phyloP scores from a whole-genome alignment of 2,113 vertebrate genomes.

The Labeo catla region DNA sequence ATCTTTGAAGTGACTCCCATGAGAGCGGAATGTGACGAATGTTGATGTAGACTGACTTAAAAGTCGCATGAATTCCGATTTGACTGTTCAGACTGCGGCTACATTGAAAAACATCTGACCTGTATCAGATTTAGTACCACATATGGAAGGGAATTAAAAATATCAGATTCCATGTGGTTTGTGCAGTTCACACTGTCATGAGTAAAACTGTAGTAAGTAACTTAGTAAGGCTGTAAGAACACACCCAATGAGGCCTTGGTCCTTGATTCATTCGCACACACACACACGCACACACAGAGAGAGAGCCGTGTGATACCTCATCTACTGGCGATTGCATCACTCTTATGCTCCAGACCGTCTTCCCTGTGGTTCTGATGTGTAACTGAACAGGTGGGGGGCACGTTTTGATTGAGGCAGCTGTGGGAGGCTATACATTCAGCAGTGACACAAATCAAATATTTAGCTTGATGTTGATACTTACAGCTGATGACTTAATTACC shows the following conservation, averaged over 20 bases:
- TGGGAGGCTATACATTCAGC: slow-evolving; percentile 58
- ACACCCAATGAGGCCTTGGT: neutral
- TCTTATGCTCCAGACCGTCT: slow-evolving; percentile 43
- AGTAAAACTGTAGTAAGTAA: neutral
- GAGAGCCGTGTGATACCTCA: slow-evolving; percentile 44
- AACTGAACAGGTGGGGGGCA: slow-evolving; percentile 54
- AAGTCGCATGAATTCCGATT: too few species aligned
- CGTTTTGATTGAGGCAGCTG: slow-evolving; percentile 48
- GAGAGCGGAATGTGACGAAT: too few species aligned
- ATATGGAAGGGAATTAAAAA: too few species aligned
- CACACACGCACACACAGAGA: slow-evolving; percentile 36
- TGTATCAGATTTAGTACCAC: too few species aligned
- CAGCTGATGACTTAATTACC: slow-evolving; percentile 54
- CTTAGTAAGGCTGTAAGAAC: neutral
- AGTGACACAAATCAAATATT: slow-evolving; percentile 57
- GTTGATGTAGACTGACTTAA: too few species aligned
- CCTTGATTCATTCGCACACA: neutral
- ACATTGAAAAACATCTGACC: too few species aligned
- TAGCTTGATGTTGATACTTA: slow-evolving; percentile 65
- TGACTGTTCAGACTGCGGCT: too few species aligned
- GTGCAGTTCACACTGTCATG: too few species aligned
- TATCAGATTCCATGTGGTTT: too few species aligned
- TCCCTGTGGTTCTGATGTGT: slow-evolving; percentile 61
- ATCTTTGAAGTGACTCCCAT: too few species aligned
- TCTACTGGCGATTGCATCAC: slow-evolving; percentile 40